These are phyloP conservation scores for Ephestia elutella DNA, from an alignment of 1,140 invertebrate genomes.

Conservation along the genomic window DNA sequence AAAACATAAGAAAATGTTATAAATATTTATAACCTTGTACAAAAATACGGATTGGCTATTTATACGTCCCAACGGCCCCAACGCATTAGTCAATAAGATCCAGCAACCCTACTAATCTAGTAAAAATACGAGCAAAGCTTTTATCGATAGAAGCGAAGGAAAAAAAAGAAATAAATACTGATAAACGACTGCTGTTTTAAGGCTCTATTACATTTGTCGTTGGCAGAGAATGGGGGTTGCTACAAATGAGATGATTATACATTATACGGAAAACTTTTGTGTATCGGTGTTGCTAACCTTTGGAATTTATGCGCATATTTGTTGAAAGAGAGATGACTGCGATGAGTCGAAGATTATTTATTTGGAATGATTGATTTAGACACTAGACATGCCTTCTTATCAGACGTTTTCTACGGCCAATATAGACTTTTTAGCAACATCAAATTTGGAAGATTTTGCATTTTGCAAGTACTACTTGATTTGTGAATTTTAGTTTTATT, in stretches of 20 bases:
- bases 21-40: too few species aligned
- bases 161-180: constrained; percentile 13
- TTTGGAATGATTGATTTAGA: background rate
- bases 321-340: background rate
- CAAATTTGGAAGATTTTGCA: too few species aligned
- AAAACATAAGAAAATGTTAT: too few species aligned
- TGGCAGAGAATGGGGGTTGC: background rate
- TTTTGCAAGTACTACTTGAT: too few species aligned
- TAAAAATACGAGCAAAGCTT: background rate
- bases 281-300: background rate
- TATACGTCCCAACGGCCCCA: too few species aligned
- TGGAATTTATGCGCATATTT: background rate
- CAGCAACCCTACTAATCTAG: background rate
- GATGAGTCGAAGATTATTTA: background rate
- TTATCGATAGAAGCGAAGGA: background rate
- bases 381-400: too few species aligned
- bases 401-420: too few species aligned
- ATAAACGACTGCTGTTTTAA: background rate
- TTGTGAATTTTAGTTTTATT: too few species aligned
- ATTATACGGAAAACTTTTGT: background rate
- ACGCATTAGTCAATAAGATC: background rate
- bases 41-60: too few species aligned
- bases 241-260: background rate
- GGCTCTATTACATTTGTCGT: constrained; percentile 3
- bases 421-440: too few species aligned